Evolutionary conservation across 1,140 invertebrate species (phyloP), one percentile per base, ranked within the genome.

Genomic region (Coelopa frigida): DNA sequence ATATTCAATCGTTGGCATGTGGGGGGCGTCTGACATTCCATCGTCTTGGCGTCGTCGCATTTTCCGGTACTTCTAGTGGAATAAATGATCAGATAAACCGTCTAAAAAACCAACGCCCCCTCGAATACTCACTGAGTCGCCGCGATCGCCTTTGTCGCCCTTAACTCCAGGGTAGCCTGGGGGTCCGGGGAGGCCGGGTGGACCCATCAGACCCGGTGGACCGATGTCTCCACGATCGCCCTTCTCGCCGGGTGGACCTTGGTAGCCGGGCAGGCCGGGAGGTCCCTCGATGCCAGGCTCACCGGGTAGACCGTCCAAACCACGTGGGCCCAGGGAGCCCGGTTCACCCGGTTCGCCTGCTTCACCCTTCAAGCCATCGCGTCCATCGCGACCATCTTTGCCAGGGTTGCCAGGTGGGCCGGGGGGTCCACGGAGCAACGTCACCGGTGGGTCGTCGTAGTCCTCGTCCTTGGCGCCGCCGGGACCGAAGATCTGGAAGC

Each of bases 171-270:
- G 87, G 71, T 90, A 90, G n/a, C 89, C 89, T 58, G 89, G 79
- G 20, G 79, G 79, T 35, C 79, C 78, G 3, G 78, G 78, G 15
- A 67, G 22, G 42, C 88, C 88, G 15, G 89, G 89, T 31, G 83
- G 81, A 35, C 83, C 83, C 81, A 84, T 84, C n/a, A 84, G 71
- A 23, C 83, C 83, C 7, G 84, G 83, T 15, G 89, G 89, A 44
- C 89, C 89, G 61, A 93, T 91, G 58, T 92, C 87, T 11, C 91
- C 90, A 58, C 90, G 89, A 61, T 90, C 86, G 29, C 89, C 89
- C 62, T 91, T 90, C 54, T 87, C 87, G 31, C 89, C 89, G 68
- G 90, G 90, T 2, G 86, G 85, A 33, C 89, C 89, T 51, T 81
- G 75, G 51, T 80, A 78, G 38, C 89, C 89, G 78, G 87, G 83